Percentiles rank a stretch among this genome's conserved stretches.
phyloP scores from a whole-genome alignment of 2,797 vertebrate species.

The Thalassophryne amazonica region DNA sequence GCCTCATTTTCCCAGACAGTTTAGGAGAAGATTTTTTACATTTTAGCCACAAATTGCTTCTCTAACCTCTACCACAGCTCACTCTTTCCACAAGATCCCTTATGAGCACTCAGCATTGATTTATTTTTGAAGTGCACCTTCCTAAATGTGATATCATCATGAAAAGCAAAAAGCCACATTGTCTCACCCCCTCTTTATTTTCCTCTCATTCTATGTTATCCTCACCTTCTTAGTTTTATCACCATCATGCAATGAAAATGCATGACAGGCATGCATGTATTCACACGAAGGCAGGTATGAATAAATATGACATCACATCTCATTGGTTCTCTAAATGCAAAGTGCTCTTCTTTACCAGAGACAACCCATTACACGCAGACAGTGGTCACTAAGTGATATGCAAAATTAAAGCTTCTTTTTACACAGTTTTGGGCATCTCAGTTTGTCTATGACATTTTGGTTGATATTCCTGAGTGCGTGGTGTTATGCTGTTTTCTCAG shows the following conservation, averaged over 20 bases:
- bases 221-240: slow-evolving; percentile 12
- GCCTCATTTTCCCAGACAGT: slow-evolving; percentile 1
- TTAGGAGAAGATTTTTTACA: slow-evolving; percentile 26
- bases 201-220: slow-evolving; percentile 19
- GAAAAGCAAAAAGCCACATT: slow-evolving; percentile 28
- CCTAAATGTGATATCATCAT: slow-evolving; percentile 52
- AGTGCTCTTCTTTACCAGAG: slow-evolving; percentile 24
- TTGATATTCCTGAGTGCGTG: slow-evolving; percentile 12
- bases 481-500: slow-evolving; percentile 34
- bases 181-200: neutral
- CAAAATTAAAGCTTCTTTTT: slow-evolving; percentile 23
- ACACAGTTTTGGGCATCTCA: too few species aligned
- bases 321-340: neutral
- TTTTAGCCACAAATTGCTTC: slow-evolving; percentile 24
- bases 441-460: slow-evolving; percentile 1
- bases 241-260: slow-evolving; percentile 11
- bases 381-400: slow-evolving; percentile 11
- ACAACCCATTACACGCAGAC: slow-evolving; percentile 1
- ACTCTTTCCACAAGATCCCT: slow-evolving; percentile 24
- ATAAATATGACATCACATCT: slow-evolving; percentile 12
- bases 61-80: slow-evolving; percentile 31
- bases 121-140: slow-evolving; percentile 46
- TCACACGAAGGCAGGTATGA: slow-evolving; percentile 20
- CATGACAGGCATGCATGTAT: slow-evolving; percentile 8
- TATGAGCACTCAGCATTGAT: slow-evolving; percentile 43